These are phyloP conservation scores for Cydia pomonella DNA, from an alignment of 1,140 invertebrate genomes.

Conservation along the genomic window DNA sequence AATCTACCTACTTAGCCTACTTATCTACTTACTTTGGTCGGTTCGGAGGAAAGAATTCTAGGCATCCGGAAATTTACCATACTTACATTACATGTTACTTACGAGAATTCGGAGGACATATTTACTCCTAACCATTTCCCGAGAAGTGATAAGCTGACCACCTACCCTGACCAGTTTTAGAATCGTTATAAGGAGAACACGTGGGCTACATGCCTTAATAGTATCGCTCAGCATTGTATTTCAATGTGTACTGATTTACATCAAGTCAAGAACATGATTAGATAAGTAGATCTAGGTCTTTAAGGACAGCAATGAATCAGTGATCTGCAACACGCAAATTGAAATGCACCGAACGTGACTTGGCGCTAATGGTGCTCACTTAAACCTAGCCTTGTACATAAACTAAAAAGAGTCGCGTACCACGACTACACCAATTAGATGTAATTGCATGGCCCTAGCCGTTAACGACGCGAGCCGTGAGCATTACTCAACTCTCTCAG, in stretches of 20 bases:
- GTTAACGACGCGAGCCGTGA: constrained; percentile 30
- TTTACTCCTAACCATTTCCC: neutral
- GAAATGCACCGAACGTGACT: constrained; percentile 4
- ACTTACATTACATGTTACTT: constrained; percentile 4
- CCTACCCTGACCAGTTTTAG: neutral
- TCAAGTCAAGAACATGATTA: neutral
- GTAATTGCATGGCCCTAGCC: constrained; percentile 11
- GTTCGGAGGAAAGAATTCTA: neutral
- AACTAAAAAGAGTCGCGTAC: neutral
- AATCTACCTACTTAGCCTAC: neutral
- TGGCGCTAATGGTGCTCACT: neutral
- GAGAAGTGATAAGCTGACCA: constrained; percentile 2
- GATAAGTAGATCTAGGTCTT: constrained; percentile 9
- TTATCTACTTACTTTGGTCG: too few species aligned
- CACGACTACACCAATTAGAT: constrained; percentile 12
- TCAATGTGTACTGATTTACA: neutral
- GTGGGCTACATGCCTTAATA: neutral
- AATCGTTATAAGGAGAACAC: neutral
- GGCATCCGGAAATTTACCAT: constrained; percentile 7
- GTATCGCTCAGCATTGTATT: neutral
- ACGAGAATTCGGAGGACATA: constrained; percentile 1
- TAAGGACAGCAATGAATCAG: neutral
- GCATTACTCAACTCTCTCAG: constrained; percentile 36
- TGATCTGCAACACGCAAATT: neutral
- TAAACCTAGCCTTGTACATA: neutral